Percentiles rank a stretch among this genome's conserved stretches.
Conservation (phyloP, 2,888 invertebrate genomes). For the Acholoe squamosa region DNA sequence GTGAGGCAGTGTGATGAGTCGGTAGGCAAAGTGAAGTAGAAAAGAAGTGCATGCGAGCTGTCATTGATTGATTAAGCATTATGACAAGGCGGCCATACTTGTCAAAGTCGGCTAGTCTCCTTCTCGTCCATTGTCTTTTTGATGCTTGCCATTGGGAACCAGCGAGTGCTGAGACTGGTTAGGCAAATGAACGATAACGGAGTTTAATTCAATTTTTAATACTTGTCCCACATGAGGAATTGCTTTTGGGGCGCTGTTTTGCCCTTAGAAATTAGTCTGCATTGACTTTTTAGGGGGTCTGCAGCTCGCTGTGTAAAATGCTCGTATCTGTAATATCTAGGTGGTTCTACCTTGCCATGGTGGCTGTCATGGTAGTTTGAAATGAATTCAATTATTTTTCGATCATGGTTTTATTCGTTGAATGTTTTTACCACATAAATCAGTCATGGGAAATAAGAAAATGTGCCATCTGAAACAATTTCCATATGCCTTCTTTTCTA, state of each 20-base stretch:
- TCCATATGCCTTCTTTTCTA: no score
- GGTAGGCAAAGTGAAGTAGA: neutral
- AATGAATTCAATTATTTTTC: neutral
- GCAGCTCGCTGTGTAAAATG: neutral
- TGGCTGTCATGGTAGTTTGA: neutral
- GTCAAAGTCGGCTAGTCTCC: slow-evolving; percentile 25
- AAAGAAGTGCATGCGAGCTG: neutral
- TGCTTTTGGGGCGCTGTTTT: neutral
- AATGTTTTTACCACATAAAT: no score
- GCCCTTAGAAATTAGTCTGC: neutral
- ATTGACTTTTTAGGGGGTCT: neutral
- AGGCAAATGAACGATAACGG: slow-evolving; percentile 36
- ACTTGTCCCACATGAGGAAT: slow-evolving; percentile 14
- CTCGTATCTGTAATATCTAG: neutral
- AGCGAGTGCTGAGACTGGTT: neutral
- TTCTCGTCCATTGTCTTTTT: slow-evolving; percentile 41
- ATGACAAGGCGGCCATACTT: slow-evolving; percentile 37
- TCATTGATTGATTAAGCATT: slow-evolving; percentile 41
- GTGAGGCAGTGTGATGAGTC: neutral
- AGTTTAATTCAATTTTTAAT: slow-evolving; percentile 32
- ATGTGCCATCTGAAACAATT: no score
- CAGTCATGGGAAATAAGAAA: no score
- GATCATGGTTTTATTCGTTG: neutral
- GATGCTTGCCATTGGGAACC: neutral
- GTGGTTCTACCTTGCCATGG: neutral